phyloP scores from a whole-genome alignment of 2,888 invertebrate genomes.

The Boloria euphrosyne region DNA sequence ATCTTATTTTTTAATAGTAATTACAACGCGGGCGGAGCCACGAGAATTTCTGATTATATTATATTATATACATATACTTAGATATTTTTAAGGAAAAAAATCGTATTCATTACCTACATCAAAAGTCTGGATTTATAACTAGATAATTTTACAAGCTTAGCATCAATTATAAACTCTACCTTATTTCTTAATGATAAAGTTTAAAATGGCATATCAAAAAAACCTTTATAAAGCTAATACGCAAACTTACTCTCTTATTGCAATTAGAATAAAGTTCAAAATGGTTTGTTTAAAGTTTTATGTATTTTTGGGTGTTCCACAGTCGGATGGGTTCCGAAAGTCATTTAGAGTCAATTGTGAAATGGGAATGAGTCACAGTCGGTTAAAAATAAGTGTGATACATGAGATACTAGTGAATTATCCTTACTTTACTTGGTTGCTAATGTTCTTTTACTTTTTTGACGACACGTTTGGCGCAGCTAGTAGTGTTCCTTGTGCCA shows the following conservation, averaged over 20 bases:
- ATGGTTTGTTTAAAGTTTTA: background rate
- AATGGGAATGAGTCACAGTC: conserved; percentile 29
- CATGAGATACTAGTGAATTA: conserved; percentile 2
- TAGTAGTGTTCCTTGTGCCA: too few species aligned
- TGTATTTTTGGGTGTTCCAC: conserved; percentile 7
- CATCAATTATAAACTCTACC: background rate
- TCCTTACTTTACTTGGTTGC: background rate
- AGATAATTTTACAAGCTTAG: background rate
- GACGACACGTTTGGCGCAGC: too few species aligned
- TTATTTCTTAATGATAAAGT: conserved; percentile 1
- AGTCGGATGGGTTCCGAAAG: conserved; percentile 28
- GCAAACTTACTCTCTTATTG: conserved; percentile 4
- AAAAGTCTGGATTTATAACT: background rate
- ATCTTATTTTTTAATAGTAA: too few species aligned
- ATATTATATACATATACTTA: too few species aligned
- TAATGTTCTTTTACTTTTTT: too few species aligned
- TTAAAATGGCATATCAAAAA: background rate
- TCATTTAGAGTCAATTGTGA: conserved; percentile 30
- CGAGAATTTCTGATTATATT: too few species aligned
- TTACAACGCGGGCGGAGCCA: too few species aligned
- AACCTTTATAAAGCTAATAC: background rate
- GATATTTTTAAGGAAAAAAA: too few species aligned
- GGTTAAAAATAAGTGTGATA: conserved; percentile 1
- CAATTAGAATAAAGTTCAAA: conserved; percentile 1
- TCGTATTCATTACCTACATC: too few species aligned